Base-by-base conservation (phyloP, 2,888 invertebrate species). In the Drosophila nigritarsus region DNA sequence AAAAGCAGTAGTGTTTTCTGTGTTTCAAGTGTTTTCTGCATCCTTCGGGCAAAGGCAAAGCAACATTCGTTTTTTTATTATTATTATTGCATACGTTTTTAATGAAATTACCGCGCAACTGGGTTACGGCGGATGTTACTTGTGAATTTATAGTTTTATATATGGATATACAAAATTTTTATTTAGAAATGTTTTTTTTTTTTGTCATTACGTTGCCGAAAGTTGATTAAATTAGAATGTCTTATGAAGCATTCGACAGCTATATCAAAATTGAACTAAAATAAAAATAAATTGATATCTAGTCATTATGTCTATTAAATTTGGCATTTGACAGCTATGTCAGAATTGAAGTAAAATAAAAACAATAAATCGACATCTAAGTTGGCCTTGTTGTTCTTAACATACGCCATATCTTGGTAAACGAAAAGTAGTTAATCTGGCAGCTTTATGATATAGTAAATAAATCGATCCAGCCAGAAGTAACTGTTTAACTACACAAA, bases 21-120 rank as follows among this genome's bases (percentile, higher is more conserved):
- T 32, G 32, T 32, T 32, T 32, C 78, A 54, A 59, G 78, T 73
- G 78, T 64, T 63, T 72, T 77, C 29, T n/a, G 65, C 61, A 55
- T 63, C 18, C 62, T 51, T 45, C n/a, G 20, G 30, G 36, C 20
- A 40, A 42, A 24, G 13, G 49, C 51, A 27, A 38, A 55, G 54
- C 42, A 55, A 38, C 13, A n/a, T 32, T 32, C 15, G 9, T n/a
- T 40, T n/a, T 29, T 29, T 40, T n/a, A 13, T 32, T 48, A 7
- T 64, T 64, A 20, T 48, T 48, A 20, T 48, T 24, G 20, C 24
- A 48, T 34, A 2, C 42, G 20, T 11, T 51, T 49, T 63, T 69
- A 79, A 79, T 79, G 59, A 75, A 79, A 69, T 79, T 65, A 50
- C 48, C 13, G n/a, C 18, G 32, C 45, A 74, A 40, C 50, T 78